A percentile compares a stretch with the other conserved stretches of the same genome.
Evolutionary conservation across 1,140 invertebrate genomes (phyloP).

Genomic region (Ceratitis capitata): DNA sequence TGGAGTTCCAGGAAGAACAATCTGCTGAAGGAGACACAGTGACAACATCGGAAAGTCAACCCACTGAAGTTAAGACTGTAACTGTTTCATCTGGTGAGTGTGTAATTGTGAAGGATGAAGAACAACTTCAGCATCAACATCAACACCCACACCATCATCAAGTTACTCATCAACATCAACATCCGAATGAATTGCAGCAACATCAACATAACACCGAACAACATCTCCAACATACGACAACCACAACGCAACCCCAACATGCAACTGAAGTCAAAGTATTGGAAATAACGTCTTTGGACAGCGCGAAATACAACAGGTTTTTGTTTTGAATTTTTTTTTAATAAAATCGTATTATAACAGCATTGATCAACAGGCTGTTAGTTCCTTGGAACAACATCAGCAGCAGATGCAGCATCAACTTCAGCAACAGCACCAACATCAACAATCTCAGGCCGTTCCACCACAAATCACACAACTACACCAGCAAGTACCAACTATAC

Average conservation of each 20-base stretch:
- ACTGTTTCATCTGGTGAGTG: slow-evolving; percentile 57
- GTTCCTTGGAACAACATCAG: slow-evolving; percentile 57
- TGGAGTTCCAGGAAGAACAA: slow-evolving; percentile 60
- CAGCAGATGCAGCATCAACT: too few species aligned
- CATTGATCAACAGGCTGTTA: slow-evolving; percentile 52
- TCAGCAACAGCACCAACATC: slow-evolving; percentile 45
- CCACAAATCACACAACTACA: slow-evolving; percentile 45
- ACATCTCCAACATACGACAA: slow-evolving; percentile 47
- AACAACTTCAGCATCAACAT: slow-evolving; percentile 51
- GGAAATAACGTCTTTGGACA: slow-evolving; percentile 62
- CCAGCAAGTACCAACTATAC: slow-evolving; percentile 60
- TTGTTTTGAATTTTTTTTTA: not conserved
- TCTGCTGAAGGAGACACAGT: slow-evolving; percentile 46
- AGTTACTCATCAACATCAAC: slow-evolving; percentile 40
- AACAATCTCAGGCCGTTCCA: slow-evolving; percentile 48
- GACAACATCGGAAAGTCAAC: slow-evolving; percentile 40
- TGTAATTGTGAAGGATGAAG: slow-evolving; percentile 56
- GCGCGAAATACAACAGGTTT: slow-evolving; percentile 61
- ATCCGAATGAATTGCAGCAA: slow-evolving; percentile 40
- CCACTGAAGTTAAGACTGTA: slow-evolving; percentile 54
- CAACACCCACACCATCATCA: slow-evolving; percentile 37
- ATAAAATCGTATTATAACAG: not conserved
- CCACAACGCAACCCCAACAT: slow-evolving; percentile 45
- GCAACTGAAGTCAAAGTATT: slow-evolving; percentile 57
- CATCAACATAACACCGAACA: slow-evolving; percentile 39